Conservation (phyloP, 1,140 invertebrate genomes). For the Heliconius himera region DNA sequence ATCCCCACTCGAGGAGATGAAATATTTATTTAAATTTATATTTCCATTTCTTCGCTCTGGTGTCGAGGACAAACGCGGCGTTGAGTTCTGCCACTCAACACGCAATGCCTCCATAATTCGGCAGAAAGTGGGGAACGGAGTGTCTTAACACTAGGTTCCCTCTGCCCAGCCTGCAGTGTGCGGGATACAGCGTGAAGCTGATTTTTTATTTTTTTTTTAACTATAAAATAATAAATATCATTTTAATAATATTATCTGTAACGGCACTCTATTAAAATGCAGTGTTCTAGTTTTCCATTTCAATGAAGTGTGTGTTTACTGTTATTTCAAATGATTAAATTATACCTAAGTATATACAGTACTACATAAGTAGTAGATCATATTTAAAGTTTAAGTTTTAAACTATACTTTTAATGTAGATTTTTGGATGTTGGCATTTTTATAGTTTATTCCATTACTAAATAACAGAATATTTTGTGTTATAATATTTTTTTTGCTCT, state of each 20-base stretch:
- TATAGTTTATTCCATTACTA: neutral
- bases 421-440: neutral
- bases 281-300: slow-evolving; percentile 19
- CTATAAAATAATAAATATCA: slow-evolving; percentile 11
- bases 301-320: neutral
- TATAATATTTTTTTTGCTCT: no score
- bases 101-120: no score
- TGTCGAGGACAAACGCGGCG: no score
- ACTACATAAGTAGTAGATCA: neutral
- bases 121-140: no score
- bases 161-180: no score
- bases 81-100: no score
- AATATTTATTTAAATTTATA: no score
- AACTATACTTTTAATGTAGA: neutral
- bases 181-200: no score
- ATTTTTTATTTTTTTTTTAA: neutral
- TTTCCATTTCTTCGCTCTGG: no score
- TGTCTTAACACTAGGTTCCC: no score
- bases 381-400: neutral
- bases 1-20: no score
- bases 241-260: slow-evolving; percentile 20
- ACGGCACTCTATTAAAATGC: slow-evolving; percentile 19
- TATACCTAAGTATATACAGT: neutral
- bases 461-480: neutral
- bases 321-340: neutral